Base-by-base conservation (phyloP, 2,113 vertebrate genomes). In the Nerophis lumbriciformis region DNA sequence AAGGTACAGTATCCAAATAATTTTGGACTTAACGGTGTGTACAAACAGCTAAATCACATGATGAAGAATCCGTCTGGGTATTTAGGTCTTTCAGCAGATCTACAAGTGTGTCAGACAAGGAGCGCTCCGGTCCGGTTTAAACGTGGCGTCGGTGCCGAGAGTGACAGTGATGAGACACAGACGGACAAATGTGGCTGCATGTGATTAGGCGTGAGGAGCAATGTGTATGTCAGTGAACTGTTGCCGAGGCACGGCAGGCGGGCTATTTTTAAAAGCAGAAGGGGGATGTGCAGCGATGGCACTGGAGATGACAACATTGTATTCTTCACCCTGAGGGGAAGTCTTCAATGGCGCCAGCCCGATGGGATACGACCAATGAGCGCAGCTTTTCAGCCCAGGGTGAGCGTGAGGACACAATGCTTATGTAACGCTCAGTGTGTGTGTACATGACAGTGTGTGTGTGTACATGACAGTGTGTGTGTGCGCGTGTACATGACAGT, bases 261-360 rank as follows among this genome's bases (percentile, higher is more conserved):
- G 68, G 79, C 79, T 88, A 88, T 88, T 88, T 87, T 83, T 84
- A 87, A 73, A 28, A 8, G 4, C 21, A n/a, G 44, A 48, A 21
- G 66, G 60, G 76, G 54, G 61, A 19, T 53, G 69, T 66, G 57
- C 65, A 78, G 75, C 73, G 77, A 85, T 76, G 71, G 77, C 75
- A 80, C 70, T 59, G 28, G 77, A 83, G 79, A 85, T 83, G 84
- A 84, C 83, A 86, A 77, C 73, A 69, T 42, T 76, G 73, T 69
- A 73, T 77, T 75, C 72, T 76, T 72, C 72, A 70, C 75, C 85
- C 77, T 12, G 61, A 72, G 80, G 80, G 65, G 68, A 78, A 66
- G 64, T 75, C 75, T 85, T 75, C 71, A 79, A 70, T 59, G 68
- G 75, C 69, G 71, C 48, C 19, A 65, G 65, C 58, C 75, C 71